Evolutionary conservation across 2,113 vertebrate genomes (phyloP).

Genomic region (Chitala chitala): DNA sequence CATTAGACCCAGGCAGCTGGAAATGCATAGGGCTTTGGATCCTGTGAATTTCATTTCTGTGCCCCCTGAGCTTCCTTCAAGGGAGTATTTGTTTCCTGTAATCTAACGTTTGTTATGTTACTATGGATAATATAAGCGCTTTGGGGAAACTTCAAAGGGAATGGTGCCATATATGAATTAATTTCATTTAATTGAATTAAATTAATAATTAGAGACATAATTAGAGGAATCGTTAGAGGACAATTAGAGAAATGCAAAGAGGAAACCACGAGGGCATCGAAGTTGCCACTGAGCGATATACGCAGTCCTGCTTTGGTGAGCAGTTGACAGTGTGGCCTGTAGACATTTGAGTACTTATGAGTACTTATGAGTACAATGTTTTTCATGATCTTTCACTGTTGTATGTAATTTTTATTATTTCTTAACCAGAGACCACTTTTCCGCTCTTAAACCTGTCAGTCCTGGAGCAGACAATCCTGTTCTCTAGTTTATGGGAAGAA

Average conservation of each 20-base stretch:
- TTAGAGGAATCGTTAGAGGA: neutral
- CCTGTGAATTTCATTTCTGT: neutral
- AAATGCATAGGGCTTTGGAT: neutral
- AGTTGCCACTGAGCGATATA: neutral
- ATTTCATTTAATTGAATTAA: neutral
- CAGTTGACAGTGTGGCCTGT: neutral
- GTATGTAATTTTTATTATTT: neutral
- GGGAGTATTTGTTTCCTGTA: neutral
- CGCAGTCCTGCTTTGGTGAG: too few relatives aligned
- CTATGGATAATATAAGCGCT: neutral
- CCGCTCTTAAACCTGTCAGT: slow-evolving; percentile 9
- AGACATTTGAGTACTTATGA: too few relatives aligned
- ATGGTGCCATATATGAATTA: neutral
- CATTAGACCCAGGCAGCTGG: neutral
- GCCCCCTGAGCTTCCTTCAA: neutral
- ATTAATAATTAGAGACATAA: neutral
- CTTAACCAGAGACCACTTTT: neutral
- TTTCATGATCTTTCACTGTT: neutral
- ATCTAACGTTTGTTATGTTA: neutral
- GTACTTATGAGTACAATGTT: neutral
- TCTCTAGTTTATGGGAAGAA: slow-evolving; percentile 7
- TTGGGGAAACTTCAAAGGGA: neutral
- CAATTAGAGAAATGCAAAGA: neutral
- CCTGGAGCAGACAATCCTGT: too few relatives aligned
- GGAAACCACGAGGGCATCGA: neutral